phyloP scores from a whole-genome alignment of 2,888 invertebrate species.

The Heliconius erato region DNA sequence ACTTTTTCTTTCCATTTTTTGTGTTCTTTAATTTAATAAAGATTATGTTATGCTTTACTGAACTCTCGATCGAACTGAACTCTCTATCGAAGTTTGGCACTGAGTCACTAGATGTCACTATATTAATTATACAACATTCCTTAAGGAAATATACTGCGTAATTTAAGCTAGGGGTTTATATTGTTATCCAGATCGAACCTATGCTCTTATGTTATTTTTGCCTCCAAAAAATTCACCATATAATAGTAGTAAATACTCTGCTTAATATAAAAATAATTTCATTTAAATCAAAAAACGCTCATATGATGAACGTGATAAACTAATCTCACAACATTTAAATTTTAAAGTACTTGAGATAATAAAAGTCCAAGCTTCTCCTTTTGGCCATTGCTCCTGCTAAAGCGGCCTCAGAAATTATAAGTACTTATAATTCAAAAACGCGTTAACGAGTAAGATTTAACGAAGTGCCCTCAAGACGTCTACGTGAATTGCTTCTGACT shows the following conservation, averaged over 20 bases:
- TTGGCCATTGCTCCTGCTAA: slow-evolving; percentile 36
- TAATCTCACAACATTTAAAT: background rate
- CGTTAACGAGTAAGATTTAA: slow-evolving; percentile 50
- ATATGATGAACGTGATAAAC: background rate
- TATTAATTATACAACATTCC: no score
- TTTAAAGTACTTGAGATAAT: slow-evolving; percentile 6
- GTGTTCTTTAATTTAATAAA: no score
- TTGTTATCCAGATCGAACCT: no score
- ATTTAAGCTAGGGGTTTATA: no score
- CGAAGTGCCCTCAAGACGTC: slow-evolving; percentile 49
- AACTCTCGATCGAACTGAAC: no score
- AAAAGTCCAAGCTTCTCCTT: slow-evolving; percentile 30
- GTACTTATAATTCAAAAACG: slow-evolving; percentile 43
- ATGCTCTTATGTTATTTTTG: no score
- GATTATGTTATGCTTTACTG: no score
- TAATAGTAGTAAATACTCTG: background rate
- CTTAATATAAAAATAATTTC: background rate
- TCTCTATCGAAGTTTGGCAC: no score
- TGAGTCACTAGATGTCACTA: no score
- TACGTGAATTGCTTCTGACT: slow-evolving; percentile 45
- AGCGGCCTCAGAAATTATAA: slow-evolving; percentile 44
- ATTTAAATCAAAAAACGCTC: background rate
- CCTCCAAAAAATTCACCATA: no score
- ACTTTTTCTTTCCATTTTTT: no score
- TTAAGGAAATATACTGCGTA: no score